Evolutionary conservation across 2,888 invertebrate species (phyloP).

Genomic region (Polydesmus complanatus): DNA sequence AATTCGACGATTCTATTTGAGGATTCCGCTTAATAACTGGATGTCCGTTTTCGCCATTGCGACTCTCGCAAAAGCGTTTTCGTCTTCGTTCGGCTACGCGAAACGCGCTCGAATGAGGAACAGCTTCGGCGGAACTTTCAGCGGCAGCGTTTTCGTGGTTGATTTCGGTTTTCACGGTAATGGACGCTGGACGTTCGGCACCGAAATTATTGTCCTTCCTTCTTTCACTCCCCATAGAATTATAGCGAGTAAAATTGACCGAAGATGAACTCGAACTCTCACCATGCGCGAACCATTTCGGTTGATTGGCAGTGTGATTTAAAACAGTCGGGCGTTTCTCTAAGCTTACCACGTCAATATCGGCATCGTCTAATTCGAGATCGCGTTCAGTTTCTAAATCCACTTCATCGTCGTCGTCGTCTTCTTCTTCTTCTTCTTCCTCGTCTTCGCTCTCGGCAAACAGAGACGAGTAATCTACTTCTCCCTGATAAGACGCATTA

Average conservation of each 20-base stretch:
- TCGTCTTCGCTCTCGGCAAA: constrained; percentile 17
- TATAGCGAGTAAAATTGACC: background rate
- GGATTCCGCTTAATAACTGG: background rate
- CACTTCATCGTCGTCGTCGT: constrained; percentile 13
- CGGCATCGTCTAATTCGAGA: background rate
- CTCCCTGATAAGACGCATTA: constrained; percentile 6
- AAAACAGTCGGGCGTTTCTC: constrained; percentile 3
- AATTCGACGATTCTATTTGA: too few species aligned
- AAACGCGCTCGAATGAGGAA: background rate
- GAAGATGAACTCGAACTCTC: background rate
- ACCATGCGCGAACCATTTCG: constrained; percentile 1
- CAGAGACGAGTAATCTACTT: constrained; percentile 15
- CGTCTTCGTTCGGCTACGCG: background rate
- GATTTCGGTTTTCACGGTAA: constrained; percentile 3
- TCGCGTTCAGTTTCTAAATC: background rate
- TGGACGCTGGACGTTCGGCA: background rate
- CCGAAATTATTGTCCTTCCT: background rate
- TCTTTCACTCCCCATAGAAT: background rate
- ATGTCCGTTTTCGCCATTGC: too few species aligned
- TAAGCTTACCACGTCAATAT: constrained; percentile 16
- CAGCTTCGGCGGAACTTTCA: background rate
- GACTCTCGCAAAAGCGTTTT: background rate
- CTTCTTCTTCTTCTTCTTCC: background rate
- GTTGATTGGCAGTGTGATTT: background rate
- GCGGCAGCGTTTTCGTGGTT: background rate